Evolutionary conservation across 2,888 invertebrate species (phyloP).

Genomic region (Drosophila nigricruria): DNA sequence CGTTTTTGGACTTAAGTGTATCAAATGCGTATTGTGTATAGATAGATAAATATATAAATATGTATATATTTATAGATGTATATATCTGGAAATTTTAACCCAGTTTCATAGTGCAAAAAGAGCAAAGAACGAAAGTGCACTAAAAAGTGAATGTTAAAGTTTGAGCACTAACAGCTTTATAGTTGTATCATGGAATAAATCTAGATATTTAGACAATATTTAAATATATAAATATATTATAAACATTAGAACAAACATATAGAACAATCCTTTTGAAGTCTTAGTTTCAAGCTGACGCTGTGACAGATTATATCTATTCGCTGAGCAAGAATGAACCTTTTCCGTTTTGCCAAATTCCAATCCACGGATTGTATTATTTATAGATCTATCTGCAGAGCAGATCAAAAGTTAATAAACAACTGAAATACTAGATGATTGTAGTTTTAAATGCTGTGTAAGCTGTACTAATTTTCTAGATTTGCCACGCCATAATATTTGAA

Average conservation of each 20-base stretch:
- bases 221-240: background rate
- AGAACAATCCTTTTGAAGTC: background rate
- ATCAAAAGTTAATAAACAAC: no score
- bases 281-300: no score
- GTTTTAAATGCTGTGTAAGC: no score
- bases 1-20: background rate
- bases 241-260: no score
- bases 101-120: background rate
- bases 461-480: no score
- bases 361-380: no score
- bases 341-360: no score
- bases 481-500: no score
- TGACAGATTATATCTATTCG: no score
- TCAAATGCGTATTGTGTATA: background rate
- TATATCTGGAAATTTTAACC: background rate
- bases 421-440: no score
- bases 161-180: background rate
- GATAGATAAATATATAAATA: background rate
- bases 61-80: background rate
- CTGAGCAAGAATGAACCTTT: no score
- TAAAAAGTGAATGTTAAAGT: background rate
- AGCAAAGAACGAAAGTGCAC: background rate
- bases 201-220: background rate
- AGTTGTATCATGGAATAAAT: background rate
- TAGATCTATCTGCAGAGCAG: no score